phyloP scores from a whole-genome alignment of 2,797 vertebrate species.

The Synanceia verrucosa region DNA sequence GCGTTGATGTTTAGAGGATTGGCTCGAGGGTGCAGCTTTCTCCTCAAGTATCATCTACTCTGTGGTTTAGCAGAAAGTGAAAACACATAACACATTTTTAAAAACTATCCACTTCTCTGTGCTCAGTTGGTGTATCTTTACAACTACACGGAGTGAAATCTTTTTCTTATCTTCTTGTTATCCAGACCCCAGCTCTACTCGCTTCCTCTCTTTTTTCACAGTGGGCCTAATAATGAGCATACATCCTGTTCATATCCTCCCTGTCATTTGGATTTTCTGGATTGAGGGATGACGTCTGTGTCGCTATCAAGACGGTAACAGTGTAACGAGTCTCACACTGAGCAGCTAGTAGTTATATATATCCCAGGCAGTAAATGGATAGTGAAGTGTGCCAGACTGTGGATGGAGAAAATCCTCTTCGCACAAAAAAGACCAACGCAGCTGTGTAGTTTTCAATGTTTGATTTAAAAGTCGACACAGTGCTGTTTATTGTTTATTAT shows the following conservation, averaged over 20 bases:
- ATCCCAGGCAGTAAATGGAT: conserved; percentile 50
- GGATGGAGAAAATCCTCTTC: conserved; percentile 32
- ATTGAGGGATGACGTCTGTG: conserved; percentile 57
- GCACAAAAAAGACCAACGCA: conserved; percentile 19
- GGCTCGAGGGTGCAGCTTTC: conserved; percentile 50
- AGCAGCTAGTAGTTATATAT: conserved; percentile 62
- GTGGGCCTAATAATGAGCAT: conserved; percentile 49
- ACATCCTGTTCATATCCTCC: conserved; percentile 50
- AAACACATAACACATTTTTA: conserved; percentile 54
- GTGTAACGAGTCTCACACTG: conserved; percentile 52
- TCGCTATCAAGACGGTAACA: conserved; percentile 44
- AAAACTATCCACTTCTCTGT: conserved; percentile 58
- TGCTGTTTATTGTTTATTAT: not conserved
- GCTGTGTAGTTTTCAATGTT: conserved; percentile 22
- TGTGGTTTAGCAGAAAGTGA: conserved; percentile 32
- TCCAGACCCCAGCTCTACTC: conserved; percentile 2
- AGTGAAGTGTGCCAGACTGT: conserved; percentile 59
- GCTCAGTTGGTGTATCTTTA: conserved; percentile 56
- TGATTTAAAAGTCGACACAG: not conserved
- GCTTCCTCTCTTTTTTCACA: conserved; percentile 29
- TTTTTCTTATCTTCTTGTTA: conserved; percentile 38
- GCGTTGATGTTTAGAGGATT: conserved; percentile 58
- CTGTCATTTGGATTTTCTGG: conserved; percentile 62
- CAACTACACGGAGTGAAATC: conserved; percentile 26
- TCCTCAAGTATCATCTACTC: conserved; percentile 32